Base-by-base conservation (phyloP, 1,140 invertebrate species). In the Littorina saxatilis region DNA sequence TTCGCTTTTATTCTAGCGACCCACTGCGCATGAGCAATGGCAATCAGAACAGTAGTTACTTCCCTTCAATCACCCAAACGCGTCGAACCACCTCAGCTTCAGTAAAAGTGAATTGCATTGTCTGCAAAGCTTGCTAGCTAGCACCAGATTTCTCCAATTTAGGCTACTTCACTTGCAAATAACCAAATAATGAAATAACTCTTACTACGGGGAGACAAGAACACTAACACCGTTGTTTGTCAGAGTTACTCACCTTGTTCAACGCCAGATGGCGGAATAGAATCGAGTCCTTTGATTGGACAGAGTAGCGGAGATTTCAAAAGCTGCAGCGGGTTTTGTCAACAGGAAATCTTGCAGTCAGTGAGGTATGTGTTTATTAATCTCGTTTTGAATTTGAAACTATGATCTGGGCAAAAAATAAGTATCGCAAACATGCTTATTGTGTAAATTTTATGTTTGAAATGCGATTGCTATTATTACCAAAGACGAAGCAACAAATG, bases 271-370 rank as follows among this genome's bases (percentile, higher is more conserved):
- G 23, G 39, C 35, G 39, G 15, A 9, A 2, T 40, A 20, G 68
- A n/a, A 40, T 37, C 68, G n/a, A 23, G 29, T 23, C 3, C 29
- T 73, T 52, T 73, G 70, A 73, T 73, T 73, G 70, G 70, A 50
- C 37, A 35, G 50, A 4, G 5, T n/a, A 9, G 27, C n/a, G 39
- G 32, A 2, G 39, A 73, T 73, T 73, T 73, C 27, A 73, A 73
- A 73, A 73, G 37, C 39, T 50, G 70, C 40, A 73, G 70, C 70
- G 70, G 70, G 43, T 50, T 43, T 35, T n/a, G 27, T n/a, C 58
- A 23, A 61, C 20, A 61, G 58, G 58, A n/a, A 61, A 23, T 61
- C 20, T 61, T 61, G 9, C 9, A 5, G 58, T 23, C n/a, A 23
- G 9, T 29, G n/a, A 61, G 20, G 20, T 23, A 23, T 29, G 27